Evolutionary conservation across 2,888 invertebrate genomes (phyloP), one percentile per base, ranked within the genome.

Genomic region (Tetragonisca angustula): DNA sequence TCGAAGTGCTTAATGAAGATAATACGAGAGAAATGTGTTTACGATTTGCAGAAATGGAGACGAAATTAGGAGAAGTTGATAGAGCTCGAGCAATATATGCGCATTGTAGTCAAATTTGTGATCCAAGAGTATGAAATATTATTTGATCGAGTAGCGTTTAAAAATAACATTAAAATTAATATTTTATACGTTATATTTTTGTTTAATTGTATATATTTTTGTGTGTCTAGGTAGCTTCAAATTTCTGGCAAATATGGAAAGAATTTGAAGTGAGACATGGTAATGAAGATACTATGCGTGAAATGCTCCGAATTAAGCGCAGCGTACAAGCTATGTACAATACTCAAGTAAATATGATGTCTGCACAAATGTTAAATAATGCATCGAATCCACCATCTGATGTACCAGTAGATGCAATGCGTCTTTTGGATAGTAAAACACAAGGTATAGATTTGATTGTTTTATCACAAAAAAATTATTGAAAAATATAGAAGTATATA

Each of bases 211-310:
- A 43, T 36, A 36, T 36, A 36, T 36, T 5, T 0, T 75, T 11
- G 27, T n/a, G 9, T 19, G 15, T 62, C n/a, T 79, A 96, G 96
- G 95, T 96, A 15, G 98, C 98, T 6, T 96, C 97, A 0, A 97
- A 98, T 79, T 99, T 99, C 95, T 99, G 99, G 99, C 98, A 98
- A 93, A 98, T 98, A 1, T 99, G 99, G 99, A 99, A 99, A 94
- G 99, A 99, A 92, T 99, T 99, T 95, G 99, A 99, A 95, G 98
- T 99, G 27, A 96, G 98, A 70, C 99, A 99, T 95, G 99, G 99
- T 24, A 99, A 99, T 95, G 99, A 99, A 94, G 99, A 99, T 93
- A 99, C 99, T 0, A 98, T 99, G 97, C 96, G 99, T 68, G 99
- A 99, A 95, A 99, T 99, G 99, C 95, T 99, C 90, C 96, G 99